These are phyloP conservation scores for Leucophenga montana DNA, from an alignment of 2,888 invertebrate species.

Conservation along the genomic window DNA sequence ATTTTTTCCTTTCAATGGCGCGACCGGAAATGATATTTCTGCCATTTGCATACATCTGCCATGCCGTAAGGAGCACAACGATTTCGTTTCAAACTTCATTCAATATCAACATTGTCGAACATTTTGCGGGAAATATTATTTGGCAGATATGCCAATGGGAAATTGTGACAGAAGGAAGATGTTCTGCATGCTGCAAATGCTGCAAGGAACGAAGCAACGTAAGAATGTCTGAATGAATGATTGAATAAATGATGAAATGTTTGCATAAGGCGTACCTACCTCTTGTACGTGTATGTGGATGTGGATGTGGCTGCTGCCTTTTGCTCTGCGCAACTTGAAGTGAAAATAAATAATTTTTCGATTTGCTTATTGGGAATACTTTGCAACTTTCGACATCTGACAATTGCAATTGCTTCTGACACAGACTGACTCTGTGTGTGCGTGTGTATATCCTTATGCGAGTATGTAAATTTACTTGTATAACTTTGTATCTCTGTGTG, in stretches of 20 bases:
- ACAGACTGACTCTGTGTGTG: constrained; percentile 3
- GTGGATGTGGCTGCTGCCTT: not conserved
- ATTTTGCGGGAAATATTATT: constrained; percentile 22
- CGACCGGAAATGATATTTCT: constrained; percentile 33
- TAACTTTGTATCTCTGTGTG: not conserved
- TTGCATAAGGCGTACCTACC: not conserved
- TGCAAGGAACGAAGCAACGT: not conserved
- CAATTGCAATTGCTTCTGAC: constrained; percentile 32
- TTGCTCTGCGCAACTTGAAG: constrained; percentile 25
- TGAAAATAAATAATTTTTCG: constrained; percentile 48
- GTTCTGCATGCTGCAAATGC: not conserved
- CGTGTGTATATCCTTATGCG: too few species aligned
- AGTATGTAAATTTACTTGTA: too few species aligned
- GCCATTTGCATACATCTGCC: constrained; percentile 35
- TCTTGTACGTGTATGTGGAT: too few species aligned
- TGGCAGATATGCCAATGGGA: constrained; percentile 25
- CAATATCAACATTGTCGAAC: not conserved
- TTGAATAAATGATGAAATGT: constrained; percentile 25
- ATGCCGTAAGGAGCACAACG: not conserved
- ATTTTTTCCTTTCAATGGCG: constrained; percentile 15
- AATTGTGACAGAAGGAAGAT: constrained; percentile 13
- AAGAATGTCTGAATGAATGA: constrained; percentile 18
- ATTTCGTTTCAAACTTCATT: not conserved
- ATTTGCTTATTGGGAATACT: constrained; percentile 40
- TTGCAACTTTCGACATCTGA: constrained; percentile 30